Percentiles rank a stretch among this genome's conserved stretches.
phyloP scores from a whole-genome alignment of 2,888 invertebrate species.

The Aricia artaxerxes region DNA sequence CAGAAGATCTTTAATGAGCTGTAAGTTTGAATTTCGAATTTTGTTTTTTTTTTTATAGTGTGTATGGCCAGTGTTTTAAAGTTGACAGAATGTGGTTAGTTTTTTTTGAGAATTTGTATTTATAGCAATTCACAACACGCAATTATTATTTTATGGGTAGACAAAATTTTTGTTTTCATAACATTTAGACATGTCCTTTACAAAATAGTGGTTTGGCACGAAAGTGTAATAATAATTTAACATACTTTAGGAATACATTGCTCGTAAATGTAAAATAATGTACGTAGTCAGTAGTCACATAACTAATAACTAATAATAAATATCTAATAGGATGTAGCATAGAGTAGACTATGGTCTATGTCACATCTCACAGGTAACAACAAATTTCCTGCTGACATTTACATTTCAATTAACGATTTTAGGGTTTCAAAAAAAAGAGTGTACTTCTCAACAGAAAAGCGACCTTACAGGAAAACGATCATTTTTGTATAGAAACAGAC shows the following conservation, averaged over 20 bases:
- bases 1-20: constrained; percentile 94
- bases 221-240: not conserved
- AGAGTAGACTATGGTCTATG: too few species aligned
- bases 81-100: too few species aligned
- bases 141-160: not conserved
- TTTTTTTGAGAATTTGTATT: too few species aligned
- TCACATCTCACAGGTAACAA: too few species aligned
- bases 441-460: not conserved
- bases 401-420: too few species aligned
- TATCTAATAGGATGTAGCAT: too few species aligned
- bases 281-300: not conserved
- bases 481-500: not conserved
- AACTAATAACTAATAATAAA: too few species aligned
- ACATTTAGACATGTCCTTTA: not conserved
- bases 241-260: not conserved
- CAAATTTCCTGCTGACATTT: too few species aligned
- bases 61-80: not conserved
- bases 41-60: not conserved
- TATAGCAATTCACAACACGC: too few species aligned
- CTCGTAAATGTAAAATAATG: not conserved
- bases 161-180: not conserved
- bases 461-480: not conserved
- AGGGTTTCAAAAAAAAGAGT: not conserved
- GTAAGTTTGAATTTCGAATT: constrained; percentile 77
- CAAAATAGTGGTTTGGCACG: not conserved